Conservation (phyloP, 2,888 invertebrate genomes). For the Palloptera scutellata region DNA sequence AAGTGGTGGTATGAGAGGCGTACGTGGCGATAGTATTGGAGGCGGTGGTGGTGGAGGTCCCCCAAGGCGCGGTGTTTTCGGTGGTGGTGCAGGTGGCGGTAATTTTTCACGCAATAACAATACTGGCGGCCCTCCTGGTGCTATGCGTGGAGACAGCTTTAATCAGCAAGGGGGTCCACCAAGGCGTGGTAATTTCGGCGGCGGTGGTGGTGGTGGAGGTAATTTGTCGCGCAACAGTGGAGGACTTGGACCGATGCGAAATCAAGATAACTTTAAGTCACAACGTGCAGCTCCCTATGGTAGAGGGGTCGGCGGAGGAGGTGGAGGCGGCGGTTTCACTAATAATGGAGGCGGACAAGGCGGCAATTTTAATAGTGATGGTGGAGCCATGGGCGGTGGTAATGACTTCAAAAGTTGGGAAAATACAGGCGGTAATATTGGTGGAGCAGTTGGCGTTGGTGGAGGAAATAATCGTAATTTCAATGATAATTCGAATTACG, state of each 20-base stretch:
- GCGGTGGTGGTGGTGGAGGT: conserved; percentile 26
- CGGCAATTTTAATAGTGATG: conserved; percentile 18
- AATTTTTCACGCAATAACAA: not conserved
- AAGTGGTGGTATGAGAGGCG: too few relatives aligned
- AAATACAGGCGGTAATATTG: conserved; percentile 9
- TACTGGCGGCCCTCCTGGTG: not conserved
- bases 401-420: conserved; percentile 8
- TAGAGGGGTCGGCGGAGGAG: conserved; percentile 33
- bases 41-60: conserved; percentile 39
- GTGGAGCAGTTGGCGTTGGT: conserved; percentile 25
- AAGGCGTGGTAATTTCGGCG: not conserved
- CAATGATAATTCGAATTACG: conserved; percentile 38
- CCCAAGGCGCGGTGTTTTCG: conserved; percentile 18
- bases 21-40: conserved; percentile 36
- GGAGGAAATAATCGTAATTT: conserved; percentile 32
- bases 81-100: conserved; percentile 11
- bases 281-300: conserved; percentile 39
- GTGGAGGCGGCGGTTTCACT: conserved; percentile 25
- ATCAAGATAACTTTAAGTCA: not conserved
- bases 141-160: conserved; percentile 26
- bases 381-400: conserved; percentile 12
- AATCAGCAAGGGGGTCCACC: conserved; percentile 23
- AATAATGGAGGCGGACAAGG: conserved; percentile 23
- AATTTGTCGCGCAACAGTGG: too few relatives aligned
- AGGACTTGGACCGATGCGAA: too few relatives aligned